A percentile compares a stretch with the other conserved stretches of the same genome.
These are phyloP conservation scores for Sternotherus odoratus DNA, from an alignment of 2,797 vertebrate genomes.

Conservation along the genomic window DNA sequence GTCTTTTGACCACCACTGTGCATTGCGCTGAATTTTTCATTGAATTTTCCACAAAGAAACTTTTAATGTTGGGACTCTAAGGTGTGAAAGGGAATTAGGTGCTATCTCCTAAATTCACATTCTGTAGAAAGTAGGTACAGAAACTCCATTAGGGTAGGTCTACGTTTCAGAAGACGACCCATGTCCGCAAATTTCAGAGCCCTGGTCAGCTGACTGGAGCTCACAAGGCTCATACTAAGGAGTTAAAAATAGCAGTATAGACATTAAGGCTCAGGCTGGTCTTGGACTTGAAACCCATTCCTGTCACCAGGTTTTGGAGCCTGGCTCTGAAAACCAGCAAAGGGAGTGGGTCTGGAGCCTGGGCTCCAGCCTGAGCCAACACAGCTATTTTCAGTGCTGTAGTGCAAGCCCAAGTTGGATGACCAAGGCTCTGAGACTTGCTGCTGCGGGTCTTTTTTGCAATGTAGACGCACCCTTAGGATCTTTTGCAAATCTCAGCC, in stretches of 20 bases:
- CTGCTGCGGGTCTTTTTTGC: neutral
- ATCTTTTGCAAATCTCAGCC: neutral
- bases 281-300: neutral
- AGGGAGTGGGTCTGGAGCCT: neutral
- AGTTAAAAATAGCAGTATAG: neutral
- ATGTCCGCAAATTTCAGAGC: neutral
- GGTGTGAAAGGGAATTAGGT: neutral
- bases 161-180: neutral
- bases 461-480: neutral
- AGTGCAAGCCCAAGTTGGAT: neutral
- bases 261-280: neutral
- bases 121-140: neutral
- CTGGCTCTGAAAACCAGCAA: neutral
- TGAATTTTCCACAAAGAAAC: neutral
- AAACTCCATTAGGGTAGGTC: neutral
- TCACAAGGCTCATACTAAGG: neutral
- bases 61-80: neutral
- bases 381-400: neutral
- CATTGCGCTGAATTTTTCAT: neutral
- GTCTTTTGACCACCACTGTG: neutral
- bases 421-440: neutral
- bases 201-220: neutral
- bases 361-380: neutral
- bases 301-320: neutral
- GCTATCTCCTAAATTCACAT: slow-evolving; percentile 17